These are phyloP conservation scores for Pangasius mekongensis DNA, from an alignment of 2,797 vertebrate genomes.

Conservation along the genomic window DNA sequence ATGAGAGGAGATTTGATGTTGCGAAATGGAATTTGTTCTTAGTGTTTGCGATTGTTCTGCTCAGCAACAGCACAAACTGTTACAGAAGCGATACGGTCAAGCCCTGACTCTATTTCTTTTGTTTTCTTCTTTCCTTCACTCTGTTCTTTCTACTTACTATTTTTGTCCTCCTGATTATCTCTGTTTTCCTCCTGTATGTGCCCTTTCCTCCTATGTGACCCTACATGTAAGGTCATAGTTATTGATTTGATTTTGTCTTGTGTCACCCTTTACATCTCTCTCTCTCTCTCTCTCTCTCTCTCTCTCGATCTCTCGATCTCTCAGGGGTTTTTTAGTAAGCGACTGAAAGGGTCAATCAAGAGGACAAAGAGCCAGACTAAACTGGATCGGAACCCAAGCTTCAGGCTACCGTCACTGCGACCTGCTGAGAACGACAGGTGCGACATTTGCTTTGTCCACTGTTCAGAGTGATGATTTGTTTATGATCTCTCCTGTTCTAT, in stretches of 20 bases:
- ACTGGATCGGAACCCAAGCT: constrained; percentile 91
- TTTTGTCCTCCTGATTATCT: neutral
- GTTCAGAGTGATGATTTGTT: neutral
- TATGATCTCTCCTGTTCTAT: neutral
- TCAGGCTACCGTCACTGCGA: constrained; percentile 86
- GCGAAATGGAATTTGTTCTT: neutral
- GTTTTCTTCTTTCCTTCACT: neutral
- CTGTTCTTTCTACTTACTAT: neutral
- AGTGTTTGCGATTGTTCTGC: neutral
- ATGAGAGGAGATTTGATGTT: neutral
- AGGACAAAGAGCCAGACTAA: constrained; percentile 97
- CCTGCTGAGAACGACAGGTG: constrained; percentile 87
- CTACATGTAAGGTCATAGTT: neutral
- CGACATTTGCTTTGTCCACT: constrained; percentile 14
- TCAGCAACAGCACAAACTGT: too few relatives aligned
- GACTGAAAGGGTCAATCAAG: constrained; percentile 97
- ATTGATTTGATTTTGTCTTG: neutral
- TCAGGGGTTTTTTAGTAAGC: constrained; percentile 96
- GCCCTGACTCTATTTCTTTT: neutral
- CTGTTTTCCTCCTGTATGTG: neutral
- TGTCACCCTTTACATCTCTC: neutral
- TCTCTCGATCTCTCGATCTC: constrained; percentile 1
- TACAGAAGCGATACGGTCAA: neutral
- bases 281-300: constrained; percentile 19
- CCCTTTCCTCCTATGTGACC: neutral